Conservation (phyloP, 2,797 vertebrate species). For the Brachyalestes nurse region DNA sequence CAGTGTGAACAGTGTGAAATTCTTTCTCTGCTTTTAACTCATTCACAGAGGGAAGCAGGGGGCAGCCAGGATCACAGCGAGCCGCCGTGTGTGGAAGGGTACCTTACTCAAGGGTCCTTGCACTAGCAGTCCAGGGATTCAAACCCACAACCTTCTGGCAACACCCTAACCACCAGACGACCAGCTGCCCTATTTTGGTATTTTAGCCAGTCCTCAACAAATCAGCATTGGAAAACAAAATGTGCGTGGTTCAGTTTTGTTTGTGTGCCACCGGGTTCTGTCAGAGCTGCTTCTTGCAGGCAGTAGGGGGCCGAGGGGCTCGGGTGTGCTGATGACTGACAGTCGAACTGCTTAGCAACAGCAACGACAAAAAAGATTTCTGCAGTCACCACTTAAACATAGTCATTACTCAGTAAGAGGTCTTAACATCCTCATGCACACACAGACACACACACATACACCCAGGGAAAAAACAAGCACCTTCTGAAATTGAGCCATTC, state of each 20-base stretch:
- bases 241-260: background rate
- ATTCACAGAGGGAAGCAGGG: too few relatives aligned
- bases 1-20: too few relatives aligned
- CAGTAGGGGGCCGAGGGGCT: conserved; percentile 11
- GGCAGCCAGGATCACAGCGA: too few relatives aligned
- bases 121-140: too few relatives aligned
- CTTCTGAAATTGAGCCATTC: conserved; percentile 9
- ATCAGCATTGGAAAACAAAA: too few relatives aligned
- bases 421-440: background rate
- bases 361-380: conserved; percentile 18
- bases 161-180: too few relatives aligned
- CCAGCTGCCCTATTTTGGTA: too few relatives aligned
- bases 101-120: too few relatives aligned
- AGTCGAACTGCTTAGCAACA: conserved; percentile 30
- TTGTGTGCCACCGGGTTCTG: background rate
- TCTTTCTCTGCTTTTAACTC: too few relatives aligned
- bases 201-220: too few relatives aligned
- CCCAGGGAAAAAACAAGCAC: background rate
- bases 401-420: conserved; percentile 18
- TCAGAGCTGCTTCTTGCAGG: background rate
- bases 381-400: background rate
- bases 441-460: conserved; percentile 4
- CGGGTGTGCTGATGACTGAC: background rate
- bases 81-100: too few relatives aligned
- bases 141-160: too few relatives aligned